Base-by-base conservation (phyloP, 2,888 invertebrate genomes). In the Melitaea athalia region DNA sequence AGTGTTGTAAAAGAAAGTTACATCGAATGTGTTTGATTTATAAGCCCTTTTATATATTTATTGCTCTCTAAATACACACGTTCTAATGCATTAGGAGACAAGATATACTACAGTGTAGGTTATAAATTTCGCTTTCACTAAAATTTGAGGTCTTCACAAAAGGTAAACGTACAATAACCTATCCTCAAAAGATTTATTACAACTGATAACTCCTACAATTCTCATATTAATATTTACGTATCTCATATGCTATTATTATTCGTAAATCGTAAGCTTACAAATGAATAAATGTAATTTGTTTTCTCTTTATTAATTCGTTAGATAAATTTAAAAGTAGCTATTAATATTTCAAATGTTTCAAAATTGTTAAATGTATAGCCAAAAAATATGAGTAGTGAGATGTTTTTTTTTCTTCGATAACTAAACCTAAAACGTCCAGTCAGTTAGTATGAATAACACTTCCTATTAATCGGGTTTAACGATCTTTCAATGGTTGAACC, bases 1-100 rank as follows among this genome's bases (percentile, higher is more conserved):
- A 81, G 80, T 79, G 80, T 78, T 77, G 77, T 79, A 78, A 82
- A 85, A 85, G 86, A 87, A 89, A 86, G 86, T 86, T 85, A 70
- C 79, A 81, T 77, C 75, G 80, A 82, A 82, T 80, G 77, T 78
- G 80, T 80, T 81, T 83, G 70, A 73, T 85, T 83, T 86, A 87
- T 86, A 84, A 78, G 81, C 86, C 86, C 87, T 88, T 88, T 87
- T 83, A 59, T 49, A 57, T 67, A 71, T 73, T 72, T 70, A 70
- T 68, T 57, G 53, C 53, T 45, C 59, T 59, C 31, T 14, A 33
- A 50, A 50, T 31, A 57, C 24, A 59, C 50, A 15, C 33, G 60
- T 47, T 47, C 14, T 10, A 45, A 62, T 55, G 42, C 38, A 45
- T 61, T 15, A 66, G 47, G 47, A 61, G 38, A 55, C 47, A 55